A percentile compares a stretch with the other conserved stretches of the same genome.
Evolutionary conservation across 1,140 invertebrate genomes (phyloP).

Genomic region (Pseudomyrmex cubaensis): DNA sequence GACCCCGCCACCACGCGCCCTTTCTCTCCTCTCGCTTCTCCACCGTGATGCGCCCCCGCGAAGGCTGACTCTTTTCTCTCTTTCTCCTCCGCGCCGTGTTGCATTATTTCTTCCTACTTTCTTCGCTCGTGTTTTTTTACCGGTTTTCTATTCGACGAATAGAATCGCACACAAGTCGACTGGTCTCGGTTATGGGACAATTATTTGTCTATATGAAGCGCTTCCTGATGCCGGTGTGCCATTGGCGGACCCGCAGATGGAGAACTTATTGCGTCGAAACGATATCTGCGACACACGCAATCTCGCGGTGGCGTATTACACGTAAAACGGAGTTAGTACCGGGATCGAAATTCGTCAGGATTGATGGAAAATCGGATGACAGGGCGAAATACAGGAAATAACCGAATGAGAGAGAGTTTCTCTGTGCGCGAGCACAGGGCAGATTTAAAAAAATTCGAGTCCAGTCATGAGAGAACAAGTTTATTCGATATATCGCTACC

Average conservation of each 20-base stretch:
- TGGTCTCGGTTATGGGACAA: slow-evolving; percentile 39
- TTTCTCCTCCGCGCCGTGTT: slow-evolving; percentile 28
- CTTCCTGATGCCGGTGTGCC: background rate
- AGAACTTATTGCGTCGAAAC: slow-evolving; percentile 20
- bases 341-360: slow-evolving; percentile 37
- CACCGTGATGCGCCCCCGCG: slow-evolving; percentile 1
- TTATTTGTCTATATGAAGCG: slow-evolving; percentile 40
- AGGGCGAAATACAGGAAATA: background rate
- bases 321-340: background rate
- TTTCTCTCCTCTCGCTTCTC: slow-evolving; percentile 26
- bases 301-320: slow-evolving; percentile 9
- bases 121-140: slow-evolving; percentile 14
- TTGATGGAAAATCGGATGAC: slow-evolving; percentile 1
- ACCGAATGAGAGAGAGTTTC: background rate
- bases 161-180: background rate
- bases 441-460: background rate
- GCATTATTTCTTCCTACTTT: slow-evolving; percentile 29
- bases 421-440: too few species aligned
- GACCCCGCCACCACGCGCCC: background rate
- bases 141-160: background rate
- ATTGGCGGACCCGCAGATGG: slow-evolving; percentile 37
- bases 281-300: slow-evolving; percentile 35
- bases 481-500: slow-evolving; percentile 83
- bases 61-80: slow-evolving; percentile 5
- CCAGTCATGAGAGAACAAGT: slow-evolving; percentile 83